A percentile compares a stretch with the other conserved stretches of the same genome.
Conservation (phyloP, 2,888 invertebrate species). For the Dysmachus trigonus region DNA sequence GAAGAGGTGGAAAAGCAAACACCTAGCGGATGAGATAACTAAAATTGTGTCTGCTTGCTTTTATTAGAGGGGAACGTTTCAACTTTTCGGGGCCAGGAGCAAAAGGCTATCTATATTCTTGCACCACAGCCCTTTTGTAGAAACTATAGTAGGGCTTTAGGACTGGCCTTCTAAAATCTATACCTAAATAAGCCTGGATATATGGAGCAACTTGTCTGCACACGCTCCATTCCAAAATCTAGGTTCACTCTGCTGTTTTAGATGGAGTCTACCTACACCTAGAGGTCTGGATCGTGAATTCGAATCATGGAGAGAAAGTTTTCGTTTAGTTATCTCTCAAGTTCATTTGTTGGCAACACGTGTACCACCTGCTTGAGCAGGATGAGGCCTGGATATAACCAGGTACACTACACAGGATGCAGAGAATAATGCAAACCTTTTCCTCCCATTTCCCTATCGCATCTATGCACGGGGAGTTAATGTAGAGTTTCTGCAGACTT, state of each 20-base stretch:
- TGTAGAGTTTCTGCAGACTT: not conserved
- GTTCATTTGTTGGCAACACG: not conserved
- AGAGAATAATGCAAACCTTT: not conserved
- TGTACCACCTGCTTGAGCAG: not conserved
- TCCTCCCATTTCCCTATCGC: no score
- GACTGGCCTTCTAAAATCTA: not conserved
- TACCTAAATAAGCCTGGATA: not conserved
- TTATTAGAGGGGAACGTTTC: not conserved
- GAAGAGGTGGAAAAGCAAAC: not conserved
- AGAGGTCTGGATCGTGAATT: not conserved
- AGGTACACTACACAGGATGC: not conserved
- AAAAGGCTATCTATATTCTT: not conserved
- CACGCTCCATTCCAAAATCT: not conserved
- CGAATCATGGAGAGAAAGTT: not conserved
- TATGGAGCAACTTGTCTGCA: not conserved
- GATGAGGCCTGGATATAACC: not conserved
- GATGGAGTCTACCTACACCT: not conserved
- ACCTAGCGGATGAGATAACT: not conserved
- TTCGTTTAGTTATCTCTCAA: slow-evolving; percentile 15
- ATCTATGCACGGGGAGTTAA: not conserved
- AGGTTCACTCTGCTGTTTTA: not conserved
- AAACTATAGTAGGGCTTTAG: not conserved
- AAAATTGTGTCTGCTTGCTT: not conserved
- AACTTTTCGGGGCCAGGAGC: not conserved
- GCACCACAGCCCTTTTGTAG: not conserved